Conservation (phyloP, 2,888 invertebrate species). For the Catocala fraxini region DNA sequence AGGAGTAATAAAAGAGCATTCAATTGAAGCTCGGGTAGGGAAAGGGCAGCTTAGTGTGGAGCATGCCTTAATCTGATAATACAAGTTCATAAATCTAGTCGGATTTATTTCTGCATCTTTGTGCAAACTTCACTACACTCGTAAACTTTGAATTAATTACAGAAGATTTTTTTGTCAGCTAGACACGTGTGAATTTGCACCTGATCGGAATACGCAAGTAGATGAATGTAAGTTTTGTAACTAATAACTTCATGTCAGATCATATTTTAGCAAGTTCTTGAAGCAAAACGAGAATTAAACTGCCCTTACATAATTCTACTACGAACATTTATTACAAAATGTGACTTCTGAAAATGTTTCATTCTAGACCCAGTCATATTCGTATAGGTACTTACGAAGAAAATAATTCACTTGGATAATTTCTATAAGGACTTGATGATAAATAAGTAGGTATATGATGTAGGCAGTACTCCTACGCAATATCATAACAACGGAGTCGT, state of each 20-base stretch:
- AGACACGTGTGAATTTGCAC: constrained; percentile 49
- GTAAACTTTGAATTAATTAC: constrained; percentile 55
- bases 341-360: constrained; percentile 7
- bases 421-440: constrained; percentile 17
- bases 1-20: constrained; percentile 66
- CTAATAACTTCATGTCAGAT: constrained; percentile 28
- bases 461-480: constrained; percentile 44
- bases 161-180: constrained; percentile 54
- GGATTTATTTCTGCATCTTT: constrained; percentile 49
- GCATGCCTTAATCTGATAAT: constrained; percentile 64
- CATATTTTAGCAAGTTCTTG: constrained; percentile 38
- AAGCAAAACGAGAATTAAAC: constrained; percentile 17
- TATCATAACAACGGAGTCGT: constrained; percentile 56
- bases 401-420: constrained; percentile 20
- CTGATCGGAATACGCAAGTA: constrained; percentile 55
- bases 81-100: constrained; percentile 58
- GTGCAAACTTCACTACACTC: constrained; percentile 54
- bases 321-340: neutral
- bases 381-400: neutral
- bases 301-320: neutral
- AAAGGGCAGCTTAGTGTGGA: constrained; percentile 59
- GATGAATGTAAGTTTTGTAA: constrained; percentile 37
- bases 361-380: constrained; percentile 16
- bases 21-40: constrained; percentile 59
- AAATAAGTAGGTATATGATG: constrained; percentile 31